phyloP scores from a whole-genome alignment of 2,888 invertebrate genomes.

The Sesia bembeciformis region DNA sequence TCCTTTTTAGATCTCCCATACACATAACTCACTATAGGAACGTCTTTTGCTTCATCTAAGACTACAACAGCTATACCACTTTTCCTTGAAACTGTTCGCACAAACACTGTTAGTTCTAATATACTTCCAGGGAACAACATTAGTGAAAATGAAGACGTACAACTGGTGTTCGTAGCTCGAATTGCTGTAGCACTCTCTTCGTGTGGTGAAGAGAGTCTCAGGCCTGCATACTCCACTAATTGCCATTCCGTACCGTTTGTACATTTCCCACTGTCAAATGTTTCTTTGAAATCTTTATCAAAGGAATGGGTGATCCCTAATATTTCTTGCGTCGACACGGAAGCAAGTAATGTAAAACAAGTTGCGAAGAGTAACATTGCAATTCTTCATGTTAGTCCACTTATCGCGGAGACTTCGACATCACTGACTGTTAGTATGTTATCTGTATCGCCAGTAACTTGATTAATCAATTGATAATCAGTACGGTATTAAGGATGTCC shows the following conservation, averaged over 20 bases:
- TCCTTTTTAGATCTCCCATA: slow-evolving; percentile 9
- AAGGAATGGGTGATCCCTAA: slow-evolving; percentile 15
- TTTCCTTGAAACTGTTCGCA: slow-evolving; percentile 9
- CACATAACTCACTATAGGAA: slow-evolving; percentile 4
- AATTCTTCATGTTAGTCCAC: background rate
- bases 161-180: slow-evolving; percentile 14
- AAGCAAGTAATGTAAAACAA: slow-evolving; percentile 6
- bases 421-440: too few relatives aligned
- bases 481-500: too few relatives aligned
- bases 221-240: slow-evolving; percentile 7
- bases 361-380: background rate
- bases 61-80: slow-evolving; percentile 17
- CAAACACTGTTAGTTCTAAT: slow-evolving; percentile 16
- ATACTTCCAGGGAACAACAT: slow-evolving; percentile 11
- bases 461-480: too few relatives aligned
- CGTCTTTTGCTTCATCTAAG: slow-evolving; percentile 11
- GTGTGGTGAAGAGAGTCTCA: slow-evolving; percentile 2
- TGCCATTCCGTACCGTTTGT: slow-evolving; percentile 8
- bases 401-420: too few relatives aligned
- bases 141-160: slow-evolving; percentile 16
- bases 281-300: slow-evolving; percentile 8
- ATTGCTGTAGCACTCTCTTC: slow-evolving; percentile 10
- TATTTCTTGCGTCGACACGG: slow-evolving; percentile 9
- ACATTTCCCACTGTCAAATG: slow-evolving; percentile 11
- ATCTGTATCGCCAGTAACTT: too few relatives aligned